phyloP scores from a whole-genome alignment of 2,888 invertebrate species.

The Chrysolina haemoptera region DNA sequence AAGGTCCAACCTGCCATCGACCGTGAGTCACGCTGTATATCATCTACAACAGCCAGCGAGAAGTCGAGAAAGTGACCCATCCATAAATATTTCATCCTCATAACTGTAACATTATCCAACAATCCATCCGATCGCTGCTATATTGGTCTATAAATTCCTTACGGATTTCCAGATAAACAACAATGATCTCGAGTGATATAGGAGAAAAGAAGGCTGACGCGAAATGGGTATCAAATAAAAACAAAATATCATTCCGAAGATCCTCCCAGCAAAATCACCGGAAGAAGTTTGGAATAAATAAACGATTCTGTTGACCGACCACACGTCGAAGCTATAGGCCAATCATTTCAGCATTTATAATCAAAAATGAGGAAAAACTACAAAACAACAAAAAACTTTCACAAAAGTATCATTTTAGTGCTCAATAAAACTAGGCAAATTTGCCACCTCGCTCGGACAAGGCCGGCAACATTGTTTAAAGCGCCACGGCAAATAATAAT shows the following conservation, averaged over 20 bases:
- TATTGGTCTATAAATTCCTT: slow-evolving; percentile 63
- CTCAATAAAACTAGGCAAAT: too few species aligned
- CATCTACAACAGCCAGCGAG: not conserved
- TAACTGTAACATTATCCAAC: slow-evolving; percentile 63
- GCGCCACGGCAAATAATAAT: too few species aligned
- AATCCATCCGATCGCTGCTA: slow-evolving; percentile 61
- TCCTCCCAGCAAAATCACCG: slow-evolving; percentile 42
- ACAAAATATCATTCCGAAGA: slow-evolving; percentile 55
- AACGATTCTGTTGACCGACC: slow-evolving; percentile 60
- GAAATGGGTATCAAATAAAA: slow-evolving; percentile 58
- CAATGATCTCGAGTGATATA: slow-evolving; percentile 62
- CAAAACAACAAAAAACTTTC: too few species aligned
- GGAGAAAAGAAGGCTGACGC: slow-evolving; percentile 55
- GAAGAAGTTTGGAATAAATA: slow-evolving; percentile 59
- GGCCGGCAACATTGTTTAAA: too few species aligned
- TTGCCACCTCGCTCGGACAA: too few species aligned
- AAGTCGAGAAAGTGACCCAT: slow-evolving; percentile 44
- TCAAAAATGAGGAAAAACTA: too few species aligned
- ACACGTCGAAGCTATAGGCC: slow-evolving; percentile 52
- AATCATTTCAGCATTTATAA: too few species aligned
- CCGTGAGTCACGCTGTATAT: too few species aligned
- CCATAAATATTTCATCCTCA: slow-evolving; percentile 63
- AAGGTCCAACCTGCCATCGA: too few species aligned
- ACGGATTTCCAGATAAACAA: slow-evolving; percentile 63
- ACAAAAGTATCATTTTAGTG: too few species aligned